Conservation (phyloP, 2,888 invertebrate species). For the Andrena praecox region DNA sequence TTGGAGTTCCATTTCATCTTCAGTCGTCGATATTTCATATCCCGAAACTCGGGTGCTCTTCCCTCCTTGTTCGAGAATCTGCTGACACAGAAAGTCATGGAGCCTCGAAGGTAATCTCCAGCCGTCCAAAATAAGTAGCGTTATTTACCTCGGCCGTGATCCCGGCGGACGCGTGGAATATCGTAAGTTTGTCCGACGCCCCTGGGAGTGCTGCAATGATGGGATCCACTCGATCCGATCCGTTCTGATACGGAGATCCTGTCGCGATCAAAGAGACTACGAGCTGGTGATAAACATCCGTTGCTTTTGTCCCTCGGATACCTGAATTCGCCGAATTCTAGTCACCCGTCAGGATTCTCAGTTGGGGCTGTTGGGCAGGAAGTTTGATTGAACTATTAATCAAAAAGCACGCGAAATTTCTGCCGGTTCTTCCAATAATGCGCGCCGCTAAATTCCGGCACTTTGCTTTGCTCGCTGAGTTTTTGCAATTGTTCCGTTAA, state of each 20-base stretch:
- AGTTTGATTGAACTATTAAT: too few species aligned
- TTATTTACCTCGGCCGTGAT: conserved; percentile 61
- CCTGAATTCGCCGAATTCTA: not conserved
- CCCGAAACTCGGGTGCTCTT: conserved; percentile 21
- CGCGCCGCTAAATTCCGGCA: too few species aligned
- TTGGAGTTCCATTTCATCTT: conserved; percentile 25
- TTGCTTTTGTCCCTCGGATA: not conserved
- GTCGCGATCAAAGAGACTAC: conserved; percentile 37
- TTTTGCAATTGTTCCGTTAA: conserved; percentile 9
- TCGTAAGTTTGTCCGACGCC: conserved; percentile 59
- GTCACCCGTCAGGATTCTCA: too few species aligned
- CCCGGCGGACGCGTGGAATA: conserved; percentile 49
- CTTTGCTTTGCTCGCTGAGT: not conserved
- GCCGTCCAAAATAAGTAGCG: conserved; percentile 48
- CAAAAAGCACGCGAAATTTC: too few species aligned
- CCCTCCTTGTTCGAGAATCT: conserved; percentile 29
- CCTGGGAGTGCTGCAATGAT: conserved; percentile 37
- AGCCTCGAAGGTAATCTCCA: conserved; percentile 24
- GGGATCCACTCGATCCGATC: conserved; percentile 42
- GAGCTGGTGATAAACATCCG: conserved; percentile 44
- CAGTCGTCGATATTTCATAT: conserved; percentile 34
- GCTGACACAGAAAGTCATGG: conserved; percentile 51
- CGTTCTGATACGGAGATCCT: conserved; percentile 23
- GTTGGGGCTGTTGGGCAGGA: too few species aligned
- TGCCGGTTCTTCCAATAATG: too few species aligned